These are phyloP conservation scores for Forbesichthys agassizii DNA, from an alignment of 2,113 vertebrate species.

Conservation along the genomic window DNA sequence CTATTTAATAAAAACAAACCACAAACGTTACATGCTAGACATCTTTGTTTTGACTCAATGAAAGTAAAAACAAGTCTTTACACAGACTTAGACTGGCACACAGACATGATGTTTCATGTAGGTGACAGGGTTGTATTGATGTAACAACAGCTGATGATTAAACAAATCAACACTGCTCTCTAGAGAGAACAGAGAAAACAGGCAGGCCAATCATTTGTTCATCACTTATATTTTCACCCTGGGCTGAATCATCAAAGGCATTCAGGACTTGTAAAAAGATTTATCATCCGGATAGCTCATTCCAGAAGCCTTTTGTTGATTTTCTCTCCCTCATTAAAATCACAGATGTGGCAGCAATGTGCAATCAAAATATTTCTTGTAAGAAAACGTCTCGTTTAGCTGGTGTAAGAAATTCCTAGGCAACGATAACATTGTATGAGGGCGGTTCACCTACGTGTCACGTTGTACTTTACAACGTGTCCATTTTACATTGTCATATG, in stretches of 20 bases:
- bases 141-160: constrained; percentile 21
- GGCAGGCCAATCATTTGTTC: constrained; percentile 19
- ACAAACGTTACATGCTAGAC: constrained; percentile 9
- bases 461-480: too few species aligned
- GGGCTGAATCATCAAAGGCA: constrained; percentile 55
- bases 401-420: constrained; percentile 1
- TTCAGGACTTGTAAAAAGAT: constrained; percentile 49
- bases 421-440: neutral
- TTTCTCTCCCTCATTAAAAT: constrained; percentile 43
- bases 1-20: constrained; percentile 47
- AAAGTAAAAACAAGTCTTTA: constrained; percentile 30
- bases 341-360: constrained; percentile 51
- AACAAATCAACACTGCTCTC: constrained; percentile 8
- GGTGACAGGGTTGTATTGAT: constrained; percentile 17
- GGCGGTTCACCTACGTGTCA: too few species aligned
- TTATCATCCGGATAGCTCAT: constrained; percentile 55
- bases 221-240: constrained; percentile 38
- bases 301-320: constrained; percentile 51
- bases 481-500: too few species aligned
- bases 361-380: constrained; percentile 47
- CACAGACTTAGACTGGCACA: neutral
- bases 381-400: constrained; percentile 13
- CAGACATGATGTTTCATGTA: constrained; percentile 43
- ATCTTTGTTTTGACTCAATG: constrained; percentile 26
- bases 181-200: constrained; percentile 21